A percentile compares a stretch with the other conserved stretches of the same genome.
Evolutionary conservation across 2,888 invertebrate species (phyloP).

Genomic region (Drosophila aldrichi): DNA sequence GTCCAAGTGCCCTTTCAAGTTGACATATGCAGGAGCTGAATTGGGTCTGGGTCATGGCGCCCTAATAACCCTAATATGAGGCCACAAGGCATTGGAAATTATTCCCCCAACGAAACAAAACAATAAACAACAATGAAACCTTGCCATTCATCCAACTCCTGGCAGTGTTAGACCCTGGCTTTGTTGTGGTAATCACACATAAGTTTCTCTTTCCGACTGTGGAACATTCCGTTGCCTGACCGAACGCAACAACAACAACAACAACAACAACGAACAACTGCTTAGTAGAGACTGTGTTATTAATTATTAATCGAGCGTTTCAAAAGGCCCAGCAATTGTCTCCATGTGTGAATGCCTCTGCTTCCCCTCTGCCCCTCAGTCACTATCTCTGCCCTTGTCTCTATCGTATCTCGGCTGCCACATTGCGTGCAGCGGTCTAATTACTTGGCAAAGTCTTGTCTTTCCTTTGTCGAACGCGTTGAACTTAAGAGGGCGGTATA

Average conservation of each 20-base stretch:
- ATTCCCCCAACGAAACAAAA: conserved; percentile 23
- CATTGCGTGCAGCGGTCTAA: conserved; percentile 79
- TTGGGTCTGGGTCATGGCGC: not conserved
- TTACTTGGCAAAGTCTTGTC: conserved; percentile 79
- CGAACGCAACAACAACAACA: not conserved
- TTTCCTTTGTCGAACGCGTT: conserved; percentile 57
- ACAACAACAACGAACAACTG: conserved; percentile 26
- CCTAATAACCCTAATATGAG: conserved; percentile 35
- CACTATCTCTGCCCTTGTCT: not conserved
- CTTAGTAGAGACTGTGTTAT: conserved; percentile 53
- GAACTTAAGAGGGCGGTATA: conserved; percentile 8
- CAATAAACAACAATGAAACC: conserved; percentile 45
- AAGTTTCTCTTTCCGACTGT: conserved; percentile 26
- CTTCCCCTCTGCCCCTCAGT: not conserved
- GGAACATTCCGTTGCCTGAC: conserved; percentile 46
- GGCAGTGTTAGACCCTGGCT: not conserved
- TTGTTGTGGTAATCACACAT: conserved; percentile 53
- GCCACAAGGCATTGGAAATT: conserved; percentile 33
- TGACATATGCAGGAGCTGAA: conserved; percentile 7
- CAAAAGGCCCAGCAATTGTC: conserved; percentile 44
- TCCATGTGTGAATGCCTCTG: conserved; percentile 29
- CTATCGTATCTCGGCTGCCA: not conserved
- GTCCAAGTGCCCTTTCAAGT: conserved; percentile 20
- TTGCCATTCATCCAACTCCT: conserved; percentile 29
- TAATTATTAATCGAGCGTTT: conserved; percentile 66